A percentile compares a stretch with the other conserved stretches of the same genome.
phyloP scores from a whole-genome alignment of 2,797 vertebrate genomes.

The Galaxias olidus region DNA sequence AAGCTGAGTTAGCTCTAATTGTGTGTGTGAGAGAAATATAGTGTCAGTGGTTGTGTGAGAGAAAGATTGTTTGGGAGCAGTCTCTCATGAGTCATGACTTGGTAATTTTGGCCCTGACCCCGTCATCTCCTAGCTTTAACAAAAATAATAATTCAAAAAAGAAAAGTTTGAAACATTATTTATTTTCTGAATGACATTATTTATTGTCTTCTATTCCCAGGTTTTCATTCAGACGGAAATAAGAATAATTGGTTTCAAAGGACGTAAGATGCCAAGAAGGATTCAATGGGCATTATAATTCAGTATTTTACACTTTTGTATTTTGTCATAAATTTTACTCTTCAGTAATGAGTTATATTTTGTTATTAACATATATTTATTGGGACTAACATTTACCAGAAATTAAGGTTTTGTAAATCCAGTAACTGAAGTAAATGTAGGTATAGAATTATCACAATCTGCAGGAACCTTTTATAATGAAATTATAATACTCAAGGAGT shows the following conservation, averaged over 20 bases:
- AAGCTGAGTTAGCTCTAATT: constrained; percentile 51
- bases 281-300: constrained; percentile 30
- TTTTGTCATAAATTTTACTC: too few relatives aligned
- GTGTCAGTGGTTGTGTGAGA: constrained; percentile 46
- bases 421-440: too few relatives aligned
- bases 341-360: too few relatives aligned
- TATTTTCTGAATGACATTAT: constrained; percentile 26
- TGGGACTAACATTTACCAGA: too few relatives aligned
- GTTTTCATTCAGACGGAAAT: constrained; percentile 79
- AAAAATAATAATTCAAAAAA: not conserved
- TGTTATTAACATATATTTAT: too few relatives aligned
- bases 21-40: constrained; percentile 20
- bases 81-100: too few relatives aligned
- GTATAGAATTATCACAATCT: too few relatives aligned
- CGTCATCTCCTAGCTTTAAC: not conserved
- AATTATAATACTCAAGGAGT: too few relatives aligned
- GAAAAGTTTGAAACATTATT: not conserved
- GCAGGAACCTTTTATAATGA: too few relatives aligned
- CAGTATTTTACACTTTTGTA: constrained; percentile 40
- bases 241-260: constrained; percentile 29
- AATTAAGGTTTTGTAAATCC: too few relatives aligned
- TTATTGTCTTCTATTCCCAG: constrained; percentile 53
- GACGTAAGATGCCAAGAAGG: constrained; percentile 48
- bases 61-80: constrained; percentile 14
- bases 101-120: too few relatives aligned